Evolutionary conservation across 2,888 invertebrate genomes (phyloP).

Genomic region (Aleiodes testaceus): DNA sequence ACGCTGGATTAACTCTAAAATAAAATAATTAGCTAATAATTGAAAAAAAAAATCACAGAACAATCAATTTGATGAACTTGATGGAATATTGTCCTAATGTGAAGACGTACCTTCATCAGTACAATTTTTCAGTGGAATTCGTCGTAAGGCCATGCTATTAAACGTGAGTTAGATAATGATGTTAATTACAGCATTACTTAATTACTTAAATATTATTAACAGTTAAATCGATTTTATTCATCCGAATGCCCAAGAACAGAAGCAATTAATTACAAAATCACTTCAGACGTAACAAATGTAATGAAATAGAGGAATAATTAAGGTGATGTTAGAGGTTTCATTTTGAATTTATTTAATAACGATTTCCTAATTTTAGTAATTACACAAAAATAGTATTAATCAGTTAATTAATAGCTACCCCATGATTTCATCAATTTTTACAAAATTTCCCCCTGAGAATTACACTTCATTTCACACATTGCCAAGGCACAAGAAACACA

Average conservation of each 20-base stretch:
- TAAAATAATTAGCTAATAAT: conserved; percentile 40
- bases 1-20: conserved; percentile 68
- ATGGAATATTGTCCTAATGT: background rate
- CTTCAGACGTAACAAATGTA: conserved; percentile 5
- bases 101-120: conserved; percentile 23
- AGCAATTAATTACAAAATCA: background rate
- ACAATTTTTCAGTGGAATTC: conserved; percentile 29
- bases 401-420: background rate
- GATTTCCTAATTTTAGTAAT: conserved; percentile 1
- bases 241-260: too few species aligned
- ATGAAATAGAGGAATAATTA: background rate
- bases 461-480: background rate
- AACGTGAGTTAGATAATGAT: conserved; percentile 29
- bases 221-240: background rate
- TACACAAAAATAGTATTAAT: background rate
- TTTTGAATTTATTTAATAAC: background rate
- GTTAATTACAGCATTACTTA: conserved; percentile 28
- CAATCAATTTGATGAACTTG: too few species aligned
- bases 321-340: too few species aligned
- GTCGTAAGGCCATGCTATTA: conserved; percentile 36
- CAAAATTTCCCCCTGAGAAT: conserved; percentile 8
- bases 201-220: conserved; percentile 12
- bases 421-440: background rate
- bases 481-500: background rate
- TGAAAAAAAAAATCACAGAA: background rate